These are phyloP conservation scores for Melipona bicolor DNA, from an alignment of 2,888 invertebrate genomes.

Conservation along the genomic window DNA sequence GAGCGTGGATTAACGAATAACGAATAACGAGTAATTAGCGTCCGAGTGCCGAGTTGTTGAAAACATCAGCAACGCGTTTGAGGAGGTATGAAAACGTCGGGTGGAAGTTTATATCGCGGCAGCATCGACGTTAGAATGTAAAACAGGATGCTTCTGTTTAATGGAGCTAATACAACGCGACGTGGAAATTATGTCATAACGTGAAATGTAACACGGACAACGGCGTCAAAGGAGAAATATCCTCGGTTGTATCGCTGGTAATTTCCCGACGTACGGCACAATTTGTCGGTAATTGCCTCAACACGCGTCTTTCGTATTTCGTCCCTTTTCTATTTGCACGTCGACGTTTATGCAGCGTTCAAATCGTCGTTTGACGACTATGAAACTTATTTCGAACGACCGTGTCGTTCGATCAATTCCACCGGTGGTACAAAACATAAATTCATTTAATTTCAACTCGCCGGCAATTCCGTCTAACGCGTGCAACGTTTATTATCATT, in stretches of 20 bases:
- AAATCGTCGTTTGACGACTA: no score
- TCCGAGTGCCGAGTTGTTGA: no score
- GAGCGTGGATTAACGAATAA: background rate
- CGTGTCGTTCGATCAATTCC: background rate
- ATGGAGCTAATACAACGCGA: background rate
- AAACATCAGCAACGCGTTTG: background rate
- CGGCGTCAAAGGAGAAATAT: background rate
- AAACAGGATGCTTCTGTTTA: background rate
- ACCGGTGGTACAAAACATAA: no score
- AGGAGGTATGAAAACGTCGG: background rate
- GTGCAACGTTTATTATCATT: no score
- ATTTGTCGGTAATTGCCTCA: no score
- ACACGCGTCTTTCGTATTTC: no score
- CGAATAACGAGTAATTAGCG: background rate
- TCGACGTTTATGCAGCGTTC: no score
- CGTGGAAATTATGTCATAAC: background rate
- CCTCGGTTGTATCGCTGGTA: no score
- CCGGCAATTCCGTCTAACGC: rapidly evolving
- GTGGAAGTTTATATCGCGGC: background rate
- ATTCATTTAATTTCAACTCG: background rate
- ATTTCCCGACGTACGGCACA: no score
- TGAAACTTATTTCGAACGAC: no score
- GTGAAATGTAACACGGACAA: background rate
- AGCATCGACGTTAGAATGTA: background rate
- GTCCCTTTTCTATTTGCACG: no score